Percentiles rank a stretch among this genome's conserved stretches.
phyloP scores from a whole-genome alignment of 2,888 invertebrate genomes.

The Pelosia muscerda region DNA sequence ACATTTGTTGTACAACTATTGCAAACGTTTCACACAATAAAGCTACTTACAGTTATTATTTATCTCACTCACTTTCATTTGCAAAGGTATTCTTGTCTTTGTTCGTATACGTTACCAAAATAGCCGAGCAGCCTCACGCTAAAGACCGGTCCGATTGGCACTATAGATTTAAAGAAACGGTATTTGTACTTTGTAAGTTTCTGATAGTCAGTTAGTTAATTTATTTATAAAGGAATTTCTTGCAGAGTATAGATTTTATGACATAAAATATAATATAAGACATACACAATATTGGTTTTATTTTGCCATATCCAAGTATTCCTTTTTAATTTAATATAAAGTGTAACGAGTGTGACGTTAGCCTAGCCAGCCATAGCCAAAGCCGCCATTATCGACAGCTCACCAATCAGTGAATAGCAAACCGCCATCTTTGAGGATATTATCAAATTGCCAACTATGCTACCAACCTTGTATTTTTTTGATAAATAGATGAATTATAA shows the following conservation, averaged over 20 bases:
- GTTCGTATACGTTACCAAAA: constrained; percentile 3
- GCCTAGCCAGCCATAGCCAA: too few species aligned
- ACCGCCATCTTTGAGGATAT: too few species aligned
- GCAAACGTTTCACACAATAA: not conserved
- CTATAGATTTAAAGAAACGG: not conserved
- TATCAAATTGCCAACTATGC: too few species aligned
- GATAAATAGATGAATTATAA: too few species aligned
- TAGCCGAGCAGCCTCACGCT: not conserved
- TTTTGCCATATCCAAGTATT: not conserved
- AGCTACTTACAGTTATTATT: not conserved
- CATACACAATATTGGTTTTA: constrained; percentile 21
- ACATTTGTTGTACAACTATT: not conserved
- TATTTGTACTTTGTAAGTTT: constrained; percentile 33
- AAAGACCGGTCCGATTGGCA: not conserved
- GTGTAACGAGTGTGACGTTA: too few species aligned
- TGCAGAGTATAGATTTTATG: constrained; percentile 47
- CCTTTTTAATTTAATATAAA: not conserved
- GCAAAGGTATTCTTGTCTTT: not conserved
- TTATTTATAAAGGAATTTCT: constrained; percentile 45
- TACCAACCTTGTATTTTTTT: too few species aligned
- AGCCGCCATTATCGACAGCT: too few species aligned
- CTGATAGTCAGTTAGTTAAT: constrained; percentile 45
- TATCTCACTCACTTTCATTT: constrained; percentile 4
- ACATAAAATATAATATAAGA: constrained; percentile 49
- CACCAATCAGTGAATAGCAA: too few species aligned